These are phyloP conservation scores for Ranitomeya imitator DNA, from an alignment of 2,113 vertebrate genomes.

Conservation along the genomic window DNA sequence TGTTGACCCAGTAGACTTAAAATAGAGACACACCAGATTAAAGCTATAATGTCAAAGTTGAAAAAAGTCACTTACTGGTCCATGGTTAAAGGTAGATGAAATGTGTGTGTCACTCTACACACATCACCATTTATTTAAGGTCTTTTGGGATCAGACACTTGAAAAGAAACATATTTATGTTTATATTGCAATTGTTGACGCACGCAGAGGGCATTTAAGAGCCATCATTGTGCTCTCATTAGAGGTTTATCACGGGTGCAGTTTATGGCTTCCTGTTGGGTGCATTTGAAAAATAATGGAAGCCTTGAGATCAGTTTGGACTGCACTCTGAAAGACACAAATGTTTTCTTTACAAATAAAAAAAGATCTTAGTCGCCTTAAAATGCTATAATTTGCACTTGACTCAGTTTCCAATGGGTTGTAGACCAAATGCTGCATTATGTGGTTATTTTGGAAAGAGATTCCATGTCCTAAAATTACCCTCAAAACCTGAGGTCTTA, in stretches of 20 bases:
- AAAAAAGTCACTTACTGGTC: slow-evolving; percentile 14
- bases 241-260: slow-evolving; percentile 67
- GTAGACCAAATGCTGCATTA: slow-evolving; percentile 72
- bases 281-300: slow-evolving; percentile 74
- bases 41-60: slow-evolving; percentile 32
- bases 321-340: slow-evolving; percentile 74
- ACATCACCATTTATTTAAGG: slow-evolving; percentile 30
- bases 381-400: slow-evolving; percentile 81
- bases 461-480: slow-evolving; percentile 78
- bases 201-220: slow-evolving; percentile 58
- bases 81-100: slow-evolving; percentile 44
- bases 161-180: slow-evolving; percentile 30
- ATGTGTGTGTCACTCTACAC: slow-evolving; percentile 30
- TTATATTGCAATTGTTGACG: slow-evolving; percentile 65
- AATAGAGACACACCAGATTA: slow-evolving; percentile 39
- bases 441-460: slow-evolving; percentile 77
- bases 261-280: slow-evolving; percentile 66
- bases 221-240: slow-evolving; percentile 66
- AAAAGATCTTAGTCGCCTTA: slow-evolving; percentile 79
- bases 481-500: slow-evolving; percentile 62
- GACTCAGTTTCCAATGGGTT: slow-evolving; percentile 73
- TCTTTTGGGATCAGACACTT: slow-evolving; percentile 12
- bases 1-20: slow-evolving; percentile 1
- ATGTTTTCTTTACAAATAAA: slow-evolving; percentile 76
- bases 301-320: slow-evolving; percentile 71